Evolutionary conservation across 2,797 vertebrate genomes (phyloP), one percentile per base, ranked within the genome.

Genomic region (Nannoperca australis): DNA sequence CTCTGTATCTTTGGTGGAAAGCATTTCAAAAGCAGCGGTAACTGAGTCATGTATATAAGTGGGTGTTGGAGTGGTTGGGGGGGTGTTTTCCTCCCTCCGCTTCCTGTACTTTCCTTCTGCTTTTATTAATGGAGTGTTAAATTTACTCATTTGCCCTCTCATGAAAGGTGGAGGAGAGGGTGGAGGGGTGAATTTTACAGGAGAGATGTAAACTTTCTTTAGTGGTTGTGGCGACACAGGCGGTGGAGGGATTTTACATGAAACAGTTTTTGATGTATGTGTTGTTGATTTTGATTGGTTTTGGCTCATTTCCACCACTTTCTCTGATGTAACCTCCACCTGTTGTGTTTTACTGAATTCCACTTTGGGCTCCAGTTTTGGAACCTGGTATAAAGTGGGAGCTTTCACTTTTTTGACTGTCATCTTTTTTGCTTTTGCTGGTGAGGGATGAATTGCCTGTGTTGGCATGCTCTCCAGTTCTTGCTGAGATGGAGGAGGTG

Each of bases 61-160:
- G 65, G 90, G 92, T 70, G 74, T 81, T 69, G 90, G 92, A 84
- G 93, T 88, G 61, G 73, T 89, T 62, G 87, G 93, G 10, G 87
- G 92, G 72, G 95, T 95, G 86, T 85, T 93, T 67, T 95, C 95
- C 58, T 96, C 95, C 75, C 27, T 95, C 70, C 96, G 90, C 65
- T 95, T 95, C 53, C 95, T 92, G 72, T 93, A 97, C 82, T 96
- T 97, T 91, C 96, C 96, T 88, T 98, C 97, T 50, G 97, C 96
- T 84, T 97, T 95, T 92, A 99, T 98, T 91, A 98, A 92, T n/a
- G 96, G 95, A 17, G 97, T 98, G 91, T 94, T 96, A 88, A 97
- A 98, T 95, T 95, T 97, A 86, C 94, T 95, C 56, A 85, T 73
- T 89, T 96, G 97, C 11, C 92, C 93, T 89, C 90, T 96, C 85